Evolutionary conservation across 2,113 vertebrate genomes (phyloP), one percentile per base, ranked within the genome.

Genomic region (Sphyrna mokarran): DNA sequence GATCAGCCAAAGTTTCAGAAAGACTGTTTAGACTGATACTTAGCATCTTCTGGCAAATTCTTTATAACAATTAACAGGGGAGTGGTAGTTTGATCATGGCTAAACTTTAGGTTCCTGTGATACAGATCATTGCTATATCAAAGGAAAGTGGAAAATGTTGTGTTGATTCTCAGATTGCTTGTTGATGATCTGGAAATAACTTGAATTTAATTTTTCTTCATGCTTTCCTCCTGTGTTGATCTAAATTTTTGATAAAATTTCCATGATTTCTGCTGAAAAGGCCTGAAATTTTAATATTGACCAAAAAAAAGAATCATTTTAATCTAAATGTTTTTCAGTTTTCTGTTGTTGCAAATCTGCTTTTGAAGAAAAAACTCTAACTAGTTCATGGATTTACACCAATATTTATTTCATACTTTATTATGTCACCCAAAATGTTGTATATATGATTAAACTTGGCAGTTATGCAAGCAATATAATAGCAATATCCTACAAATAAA

Each of bases 51-150:
- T 33, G 87, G 87, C 26, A 90, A 90, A 16, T 61, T 61, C 54
- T 90, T 61, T 61, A 54, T 33, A 90, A n/a, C 87, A 90, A 90
- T 90, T 54, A 90, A 61, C 54, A 90, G 54, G 87, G 58, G 8
- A 61, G 87, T 54, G 48, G 58, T 29, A 61, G 23, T 61, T 63
- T 90, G 87, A 63, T 90, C 54, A 90, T 90, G 48, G 54, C 87
- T 90, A 61, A 90, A n/a, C 87, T 90, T 85, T 90, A 90, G 29
- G 26, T 90, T 90, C 87, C 54, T 90, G 87, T 90, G 87, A 90
- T 61, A 90, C 54, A 29, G 26, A 90, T 90, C 29, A 63, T 29
- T 29, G 58, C 11, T 90, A 54, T 33, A 90, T 18, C 58, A 61
- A 86, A 86, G 83, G 43, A 86, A 86, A 86, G 16, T 89, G 86